Evolutionary conservation across 1,140 invertebrate species (phyloP).

Genomic region (Tribolium castaneum): DNA sequence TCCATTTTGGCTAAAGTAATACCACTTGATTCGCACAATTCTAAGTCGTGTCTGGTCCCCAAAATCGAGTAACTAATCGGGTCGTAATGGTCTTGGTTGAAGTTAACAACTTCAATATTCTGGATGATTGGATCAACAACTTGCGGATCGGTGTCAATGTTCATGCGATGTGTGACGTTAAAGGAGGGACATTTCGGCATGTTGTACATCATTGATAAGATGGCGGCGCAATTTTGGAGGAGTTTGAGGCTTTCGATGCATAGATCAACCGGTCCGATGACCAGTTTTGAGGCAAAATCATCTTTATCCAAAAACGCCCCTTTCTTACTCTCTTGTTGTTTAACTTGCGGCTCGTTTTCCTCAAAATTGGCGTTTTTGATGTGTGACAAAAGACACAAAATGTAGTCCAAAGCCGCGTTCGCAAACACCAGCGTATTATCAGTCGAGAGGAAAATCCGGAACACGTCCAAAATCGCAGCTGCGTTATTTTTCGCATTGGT

Average conservation of each 20-base stretch:
- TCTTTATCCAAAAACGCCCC: conserved; percentile 48
- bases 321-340: conserved; percentile 33
- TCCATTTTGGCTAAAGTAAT: conserved; percentile 77
- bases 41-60: conserved; percentile 67
- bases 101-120: conserved; percentile 76
- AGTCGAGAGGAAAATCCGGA: conserved; percentile 90
- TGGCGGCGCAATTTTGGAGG: conserved; percentile 85
- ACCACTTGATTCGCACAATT: conserved; percentile 69
- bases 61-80: conserved; percentile 73
- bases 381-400: conserved; percentile 85
- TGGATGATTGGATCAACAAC: conserved; percentile 88
- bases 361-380: conserved; percentile 68
- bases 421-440: conserved; percentile 94
- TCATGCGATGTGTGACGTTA: conserved; percentile 88
- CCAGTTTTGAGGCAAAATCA: conserved; percentile 39
- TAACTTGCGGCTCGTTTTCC: conserved; percentile 49
- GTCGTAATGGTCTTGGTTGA: conserved; percentile 66
- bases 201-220: conserved; percentile 90
- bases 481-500: conserved; percentile 75
- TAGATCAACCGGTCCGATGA: conserved; percentile 69
- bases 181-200: conserved; percentile 96
- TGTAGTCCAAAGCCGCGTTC: conserved; percentile 93
- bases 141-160: conserved; percentile 80
- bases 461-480: conserved; percentile 89
- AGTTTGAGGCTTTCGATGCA: conserved; percentile 89